Base-by-base conservation (phyloP, 2,888 invertebrate genomes). In the Ennomos fuscantarius region DNA sequence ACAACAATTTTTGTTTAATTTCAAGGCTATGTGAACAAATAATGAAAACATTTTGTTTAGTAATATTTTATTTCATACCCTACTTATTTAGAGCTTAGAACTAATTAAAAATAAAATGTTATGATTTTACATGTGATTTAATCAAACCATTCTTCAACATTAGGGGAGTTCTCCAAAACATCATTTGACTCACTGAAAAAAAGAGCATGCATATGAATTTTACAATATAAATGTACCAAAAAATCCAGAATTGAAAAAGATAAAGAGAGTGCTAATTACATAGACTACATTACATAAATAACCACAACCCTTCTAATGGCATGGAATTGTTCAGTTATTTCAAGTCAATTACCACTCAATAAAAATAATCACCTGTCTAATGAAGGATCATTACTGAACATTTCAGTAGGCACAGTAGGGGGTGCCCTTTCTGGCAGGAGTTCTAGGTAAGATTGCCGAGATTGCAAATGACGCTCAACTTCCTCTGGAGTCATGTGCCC, bases 331-430 rank as follows among this genome's bases (percentile, higher is more conserved):
- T 24, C 24, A 24, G 24, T 24, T 24, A 24, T 24, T n/a, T 24
- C 5, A 24, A 24, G 6, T 24, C 1, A 24, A 41, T 0, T 33
- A 33, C 8, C 1, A 10, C 13, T 54, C 32, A 31, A 48, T 41
- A 58, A 52, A 12, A 36, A 47, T 49, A 48, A 42, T 62, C 24
- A 67, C 96, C 96, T 96, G 81, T 97, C 97, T 45, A 97, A 88
- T 1, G 97, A 97, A 50, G 97, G 97, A 75, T 98, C 98, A 86
- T 98, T 98, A 86, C 97, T 98, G 79, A 98, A 98, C 96, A 98
- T 97, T 88, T 98, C 98, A 39, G 96, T 96, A 5, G 98, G 98
- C 32, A 98, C 96, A 9, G 97, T 97, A 0, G 97, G 95, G 0
- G 97, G 97, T 33, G 97, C 96, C 69, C 96, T 94, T 81, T 97